A percentile compares a stretch with the other conserved stretches of the same genome.
Evolutionary conservation across 2,797 vertebrate genomes (phyloP).

Genomic region (Danio tinwini): DNA sequence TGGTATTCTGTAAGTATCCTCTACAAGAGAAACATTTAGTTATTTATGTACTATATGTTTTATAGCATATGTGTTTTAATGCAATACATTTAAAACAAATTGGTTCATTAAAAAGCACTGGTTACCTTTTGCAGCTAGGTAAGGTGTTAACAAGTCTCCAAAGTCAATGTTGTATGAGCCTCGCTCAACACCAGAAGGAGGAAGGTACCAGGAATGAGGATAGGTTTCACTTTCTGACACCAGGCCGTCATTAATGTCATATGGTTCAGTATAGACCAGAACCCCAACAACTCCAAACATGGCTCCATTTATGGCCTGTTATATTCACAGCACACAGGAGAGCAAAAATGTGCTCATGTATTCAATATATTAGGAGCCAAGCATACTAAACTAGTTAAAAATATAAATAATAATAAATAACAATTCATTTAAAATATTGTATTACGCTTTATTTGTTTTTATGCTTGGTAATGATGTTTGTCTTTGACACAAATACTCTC

Average conservation of each 20-base stretch:
- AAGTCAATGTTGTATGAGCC: constrained; percentile 77
- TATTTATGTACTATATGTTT: not conserved
- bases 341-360: not conserved
- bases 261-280: constrained; percentile 89
- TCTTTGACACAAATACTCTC: too few relatives aligned
- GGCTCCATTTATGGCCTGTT: constrained; percentile 86
- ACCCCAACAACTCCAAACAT: constrained; percentile 81
- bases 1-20: constrained; percentile 81
- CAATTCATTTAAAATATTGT: too few relatives aligned
- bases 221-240: constrained; percentile 81
- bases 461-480: too few relatives aligned
- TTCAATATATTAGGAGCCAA: not conserved
- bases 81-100: too few relatives aligned
- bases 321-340: not conserved
- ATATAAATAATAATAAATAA: too few relatives aligned
- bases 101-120: not conserved
- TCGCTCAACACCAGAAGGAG: constrained; percentile 86
- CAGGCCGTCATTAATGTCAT: constrained; percentile 85
- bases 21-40: constrained; percentile 68
- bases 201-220: constrained; percentile 89
- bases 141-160: constrained; percentile 87
- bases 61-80: not conserved
- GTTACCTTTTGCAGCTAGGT: constrained; percentile 88
- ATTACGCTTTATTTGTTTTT: too few relatives aligned
- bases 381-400: too few relatives aligned